Evolutionary conservation across 1,140 invertebrate genomes (phyloP).

Genomic region (Habropoda laboriosa): DNA sequence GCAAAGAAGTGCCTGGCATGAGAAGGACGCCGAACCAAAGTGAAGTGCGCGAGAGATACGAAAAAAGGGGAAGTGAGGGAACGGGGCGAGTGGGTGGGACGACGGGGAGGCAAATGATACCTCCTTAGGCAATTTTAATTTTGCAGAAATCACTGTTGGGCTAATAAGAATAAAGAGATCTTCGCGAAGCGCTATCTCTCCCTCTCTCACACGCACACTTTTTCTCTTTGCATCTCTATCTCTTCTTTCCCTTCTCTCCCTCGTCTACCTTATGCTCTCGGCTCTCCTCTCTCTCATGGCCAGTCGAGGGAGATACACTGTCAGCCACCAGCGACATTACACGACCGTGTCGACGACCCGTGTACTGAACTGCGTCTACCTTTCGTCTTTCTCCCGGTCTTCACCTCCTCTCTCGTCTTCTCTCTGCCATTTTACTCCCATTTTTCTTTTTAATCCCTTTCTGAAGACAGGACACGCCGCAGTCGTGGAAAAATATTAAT

Average conservation of each 20-base stretch:
- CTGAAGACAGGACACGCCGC: conserved; percentile 49
- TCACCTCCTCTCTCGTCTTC: neutral
- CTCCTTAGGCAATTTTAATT: conserved; percentile 82
- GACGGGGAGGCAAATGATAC: conserved; percentile 77
- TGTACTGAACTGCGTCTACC: conserved; percentile 61
- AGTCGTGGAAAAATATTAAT: conserved; percentile 68
- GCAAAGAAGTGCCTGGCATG: conserved; percentile 76
- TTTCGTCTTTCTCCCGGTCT: conserved; percentile 50
- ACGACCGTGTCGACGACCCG: conserved; percentile 67
- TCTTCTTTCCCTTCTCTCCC: neutral
- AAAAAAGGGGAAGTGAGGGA: conserved; percentile 51
- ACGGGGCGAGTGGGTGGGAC: conserved; percentile 63
- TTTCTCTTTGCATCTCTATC: neutral
- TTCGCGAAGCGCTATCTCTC: conserved; percentile 53
- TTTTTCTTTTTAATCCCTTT: conserved; percentile 62
- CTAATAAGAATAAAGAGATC: conserved; percentile 81
- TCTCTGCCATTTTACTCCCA: conserved; percentile 2
- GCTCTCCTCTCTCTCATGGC: conserved; percentile 36
- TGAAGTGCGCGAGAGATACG: conserved; percentile 73
- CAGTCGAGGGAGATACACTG: conserved; percentile 62
- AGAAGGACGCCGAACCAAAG: conserved; percentile 77
- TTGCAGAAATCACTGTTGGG: conserved; percentile 81
- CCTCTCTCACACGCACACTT: too few species aligned
- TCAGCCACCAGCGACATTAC: conserved; percentile 69
- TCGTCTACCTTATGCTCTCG: conserved; percentile 18